Evolutionary conservation across 2,888 invertebrate species (phyloP).

Genomic region (Sthenelais limicola): DNA sequence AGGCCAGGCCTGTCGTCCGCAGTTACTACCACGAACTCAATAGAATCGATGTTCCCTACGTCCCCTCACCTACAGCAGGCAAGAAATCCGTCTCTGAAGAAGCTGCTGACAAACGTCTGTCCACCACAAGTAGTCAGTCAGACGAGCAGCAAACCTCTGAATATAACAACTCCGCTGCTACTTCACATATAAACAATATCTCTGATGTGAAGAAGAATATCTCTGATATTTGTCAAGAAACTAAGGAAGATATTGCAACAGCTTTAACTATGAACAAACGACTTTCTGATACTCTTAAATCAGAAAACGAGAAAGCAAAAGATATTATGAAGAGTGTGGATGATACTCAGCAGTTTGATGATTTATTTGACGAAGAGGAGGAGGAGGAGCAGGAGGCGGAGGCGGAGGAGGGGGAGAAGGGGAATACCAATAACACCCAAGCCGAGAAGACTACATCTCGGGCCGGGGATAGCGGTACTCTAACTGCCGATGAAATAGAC

Average conservation of each 20-base stretch:
- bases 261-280: neutral
- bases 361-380: constrained; percentile 15
- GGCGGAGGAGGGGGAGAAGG: neutral
- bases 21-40: constrained; percentile 49
- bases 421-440: too few species aligned
- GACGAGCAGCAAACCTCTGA: too few species aligned
- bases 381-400: neutral
- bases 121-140: too few species aligned
- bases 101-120: neutral
- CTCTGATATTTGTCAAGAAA: neutral
- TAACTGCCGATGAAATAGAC: neutral
- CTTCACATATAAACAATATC: too few species aligned
- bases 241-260: neutral
- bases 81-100: neutral
- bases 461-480: neutral
- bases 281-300: neutral
- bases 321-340: neutral
- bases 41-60: constrained; percentile 27
- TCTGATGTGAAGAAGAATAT: neutral
- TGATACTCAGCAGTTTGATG: constrained; percentile 28
- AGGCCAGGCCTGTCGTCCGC: constrained; percentile 56
- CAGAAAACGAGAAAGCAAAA: neutral
- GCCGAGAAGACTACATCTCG: too few species aligned
- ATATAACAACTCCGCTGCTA: too few species aligned
- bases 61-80: neutral